phyloP scores from a whole-genome alignment of 2,113 vertebrate genomes.

The Rhinolophus sinicus region DNA sequence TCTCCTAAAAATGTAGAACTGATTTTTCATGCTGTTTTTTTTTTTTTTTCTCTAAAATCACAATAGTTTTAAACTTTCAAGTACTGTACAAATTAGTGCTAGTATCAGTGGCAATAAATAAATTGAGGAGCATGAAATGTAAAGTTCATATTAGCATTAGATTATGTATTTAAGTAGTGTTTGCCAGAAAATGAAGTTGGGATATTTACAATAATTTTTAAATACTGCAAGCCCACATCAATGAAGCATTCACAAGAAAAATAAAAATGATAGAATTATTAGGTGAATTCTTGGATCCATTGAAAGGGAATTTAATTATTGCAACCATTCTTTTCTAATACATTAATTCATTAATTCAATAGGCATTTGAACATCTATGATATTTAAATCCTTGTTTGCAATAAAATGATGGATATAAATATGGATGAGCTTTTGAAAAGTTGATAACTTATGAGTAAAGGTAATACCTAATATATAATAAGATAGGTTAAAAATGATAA shows the following conservation, averaged over 20 bases:
- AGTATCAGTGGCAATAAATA: neutral
- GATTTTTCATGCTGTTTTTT: neutral
- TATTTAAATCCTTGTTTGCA: neutral
- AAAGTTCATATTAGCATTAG: conserved; percentile 23
- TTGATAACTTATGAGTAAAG: neutral
- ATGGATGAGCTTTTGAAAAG: neutral
- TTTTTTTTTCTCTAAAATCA: neutral
- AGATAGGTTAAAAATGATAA: neutral
- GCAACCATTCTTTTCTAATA: neutral
- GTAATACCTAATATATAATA: neutral
- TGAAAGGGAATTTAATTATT: conserved; percentile 10
- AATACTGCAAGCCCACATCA: neutral
- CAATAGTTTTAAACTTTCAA: neutral
- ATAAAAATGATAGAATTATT: neutral
- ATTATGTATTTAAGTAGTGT: neutral
- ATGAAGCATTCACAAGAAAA: neutral
- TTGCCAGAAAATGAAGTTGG: neutral
- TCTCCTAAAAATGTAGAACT: neutral
- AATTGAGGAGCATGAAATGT: neutral
- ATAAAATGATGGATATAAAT: neutral
- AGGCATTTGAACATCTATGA: neutral
- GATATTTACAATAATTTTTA: neutral
- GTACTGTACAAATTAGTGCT: neutral
- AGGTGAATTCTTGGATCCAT: neutral
- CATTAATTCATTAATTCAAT: conserved; percentile 24